A percentile compares a stretch with the other conserved stretches of the same genome.
These are phyloP conservation scores for Heliangelus exortis DNA, from an alignment of 2,797 vertebrate genomes.

Conservation along the genomic window DNA sequence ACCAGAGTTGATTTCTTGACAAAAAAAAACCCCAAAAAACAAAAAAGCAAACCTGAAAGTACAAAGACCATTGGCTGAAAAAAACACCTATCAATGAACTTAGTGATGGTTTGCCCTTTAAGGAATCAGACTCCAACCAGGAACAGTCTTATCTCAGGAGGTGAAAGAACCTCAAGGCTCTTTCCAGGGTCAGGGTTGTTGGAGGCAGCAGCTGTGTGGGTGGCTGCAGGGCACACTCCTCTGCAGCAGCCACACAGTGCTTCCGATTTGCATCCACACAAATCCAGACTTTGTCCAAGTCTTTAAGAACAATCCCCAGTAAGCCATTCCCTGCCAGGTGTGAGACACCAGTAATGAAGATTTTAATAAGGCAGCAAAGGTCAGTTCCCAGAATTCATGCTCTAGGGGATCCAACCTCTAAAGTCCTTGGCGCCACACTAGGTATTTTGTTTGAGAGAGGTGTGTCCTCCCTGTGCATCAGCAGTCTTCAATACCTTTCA, in stretches of 20 bases:
- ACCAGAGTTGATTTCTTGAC: neutral
- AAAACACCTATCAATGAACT: neutral
- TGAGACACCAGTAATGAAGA: neutral
- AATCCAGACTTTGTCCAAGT: neutral
- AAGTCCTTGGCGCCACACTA: neutral
- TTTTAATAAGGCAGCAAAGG: constrained; percentile 2
- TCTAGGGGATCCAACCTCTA: neutral
- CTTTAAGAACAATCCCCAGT: neutral
- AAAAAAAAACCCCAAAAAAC: neutral
- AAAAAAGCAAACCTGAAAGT: neutral
- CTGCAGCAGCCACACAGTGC: neutral
- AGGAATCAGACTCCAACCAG: neutral
- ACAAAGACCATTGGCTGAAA: neutral
- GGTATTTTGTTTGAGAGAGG: neutral
- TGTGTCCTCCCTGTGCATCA: neutral
- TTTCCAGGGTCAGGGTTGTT: rapidly evolving
- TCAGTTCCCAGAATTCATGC: neutral
- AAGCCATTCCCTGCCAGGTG: neutral
- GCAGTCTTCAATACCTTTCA: neutral
- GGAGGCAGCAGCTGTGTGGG: neutral
- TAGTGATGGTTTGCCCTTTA: neutral
- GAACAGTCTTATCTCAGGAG: neutral
- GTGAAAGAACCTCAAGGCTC: neutral
- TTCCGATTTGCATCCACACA: neutral
- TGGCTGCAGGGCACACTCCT: neutral